A percentile compares a stretch with the other conserved stretches of the same genome.
These are phyloP conservation scores for Atopsyche davidsoni DNA, from an alignment of 1,140 invertebrate species.

Conservation along the genomic window DNA sequence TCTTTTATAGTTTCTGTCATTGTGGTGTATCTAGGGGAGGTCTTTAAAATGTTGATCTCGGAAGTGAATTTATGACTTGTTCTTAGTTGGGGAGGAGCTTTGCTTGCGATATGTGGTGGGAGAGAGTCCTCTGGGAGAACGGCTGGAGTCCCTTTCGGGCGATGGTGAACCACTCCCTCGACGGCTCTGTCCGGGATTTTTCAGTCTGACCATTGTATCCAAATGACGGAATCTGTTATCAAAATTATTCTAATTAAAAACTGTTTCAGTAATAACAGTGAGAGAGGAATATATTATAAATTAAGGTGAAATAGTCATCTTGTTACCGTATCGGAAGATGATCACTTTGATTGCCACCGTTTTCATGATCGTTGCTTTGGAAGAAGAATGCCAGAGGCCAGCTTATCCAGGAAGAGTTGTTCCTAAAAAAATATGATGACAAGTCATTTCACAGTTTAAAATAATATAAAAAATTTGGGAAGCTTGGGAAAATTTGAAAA, in stretches of 20 bases:
- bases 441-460: background rate
- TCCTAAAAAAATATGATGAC: conserved; percentile 32
- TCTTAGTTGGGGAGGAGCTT: conserved; percentile 19
- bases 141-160: conserved; percentile 39
- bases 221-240: conserved; percentile 68
- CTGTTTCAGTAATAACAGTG: background rate
- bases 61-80: too few species aligned
- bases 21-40: too few species aligned
- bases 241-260: background rate
- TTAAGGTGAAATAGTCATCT: conserved; percentile 7
- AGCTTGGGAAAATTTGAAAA: too few species aligned
- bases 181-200: conserved; percentile 49
- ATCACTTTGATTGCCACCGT: conserved; percentile 57
- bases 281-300: background rate
- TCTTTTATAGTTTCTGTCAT: too few species aligned
- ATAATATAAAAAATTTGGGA: background rate
- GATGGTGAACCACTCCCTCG: conserved; percentile 55
- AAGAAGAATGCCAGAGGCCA: conserved; percentile 84
- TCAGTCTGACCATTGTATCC: conserved; percentile 68
- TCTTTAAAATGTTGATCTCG: too few species aligned
- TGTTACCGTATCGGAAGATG: conserved; percentile 72
- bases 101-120: conserved; percentile 19
- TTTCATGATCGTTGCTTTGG: conserved; percentile 65
- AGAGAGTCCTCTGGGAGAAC: conserved; percentile 26
- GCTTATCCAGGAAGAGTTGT: conserved; percentile 76